Evolutionary conservation across 1,140 invertebrate species (phyloP).

Genomic region (Drosophila bocqueti): DNA sequence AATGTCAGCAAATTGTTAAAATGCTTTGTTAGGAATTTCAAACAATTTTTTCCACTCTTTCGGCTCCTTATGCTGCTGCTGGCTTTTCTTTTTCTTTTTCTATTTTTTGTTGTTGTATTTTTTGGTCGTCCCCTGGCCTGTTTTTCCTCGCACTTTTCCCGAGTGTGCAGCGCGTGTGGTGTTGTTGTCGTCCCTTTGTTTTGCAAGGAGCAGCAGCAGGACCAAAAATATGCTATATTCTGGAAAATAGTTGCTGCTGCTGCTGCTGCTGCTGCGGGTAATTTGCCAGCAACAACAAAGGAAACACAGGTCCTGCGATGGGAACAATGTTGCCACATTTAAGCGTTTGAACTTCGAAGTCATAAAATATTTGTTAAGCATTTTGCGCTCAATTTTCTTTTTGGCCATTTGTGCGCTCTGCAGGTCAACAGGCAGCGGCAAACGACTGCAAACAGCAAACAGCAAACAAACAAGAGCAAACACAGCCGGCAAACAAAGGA

Average conservation of each 20-base stretch:
- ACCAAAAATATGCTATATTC: slow-evolving; percentile 54
- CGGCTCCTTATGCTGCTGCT: slow-evolving; percentile 27
- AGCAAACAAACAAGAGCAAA: slow-evolving; percentile 42
- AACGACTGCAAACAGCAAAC: slow-evolving; percentile 25
- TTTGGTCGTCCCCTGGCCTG: slow-evolving; percentile 1
- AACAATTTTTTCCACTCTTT: slow-evolving; percentile 70
- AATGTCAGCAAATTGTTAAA: slow-evolving; percentile 84
- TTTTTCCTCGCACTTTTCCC: slow-evolving; percentile 16
- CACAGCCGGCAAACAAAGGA: slow-evolving; percentile 44
- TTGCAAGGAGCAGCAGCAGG: slow-evolving; percentile 30
- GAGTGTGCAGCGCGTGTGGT: slow-evolving; percentile 14
- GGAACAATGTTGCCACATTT: slow-evolving; percentile 70
- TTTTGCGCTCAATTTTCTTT: slow-evolving; percentile 80
- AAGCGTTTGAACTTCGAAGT: slow-evolving; percentile 78
- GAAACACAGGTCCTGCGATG: slow-evolving; percentile 23
- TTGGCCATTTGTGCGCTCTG: slow-evolving; percentile 72
- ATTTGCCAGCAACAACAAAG: slow-evolving; percentile 72
- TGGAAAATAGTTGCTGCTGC: slow-evolving; percentile 48
- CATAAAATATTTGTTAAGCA: slow-evolving; percentile 83
- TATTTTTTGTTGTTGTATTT: background rate
- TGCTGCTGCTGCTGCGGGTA: slow-evolving; percentile 65
- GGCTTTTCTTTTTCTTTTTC: slow-evolving; percentile 1
- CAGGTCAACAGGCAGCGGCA: slow-evolving; percentile 70
- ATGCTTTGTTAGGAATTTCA: slow-evolving; percentile 82
- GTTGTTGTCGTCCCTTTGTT: slow-evolving; percentile 30